Conservation (phyloP, 2,113 vertebrate genomes). For the Gobius niger region DNA sequence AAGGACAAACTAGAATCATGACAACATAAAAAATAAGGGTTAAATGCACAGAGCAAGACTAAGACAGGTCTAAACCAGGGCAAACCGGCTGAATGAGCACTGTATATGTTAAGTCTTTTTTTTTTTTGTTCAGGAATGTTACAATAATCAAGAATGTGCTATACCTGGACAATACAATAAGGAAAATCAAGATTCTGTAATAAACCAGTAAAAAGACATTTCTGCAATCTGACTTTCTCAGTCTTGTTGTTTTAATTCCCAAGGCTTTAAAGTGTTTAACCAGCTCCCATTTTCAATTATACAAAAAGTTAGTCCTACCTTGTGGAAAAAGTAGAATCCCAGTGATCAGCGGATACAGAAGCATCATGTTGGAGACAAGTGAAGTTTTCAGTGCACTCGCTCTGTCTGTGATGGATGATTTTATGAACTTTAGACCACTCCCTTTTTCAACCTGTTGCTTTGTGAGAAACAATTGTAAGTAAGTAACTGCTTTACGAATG, state of each 20-base stretch:
- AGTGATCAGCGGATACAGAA: slow-evolving; percentile 32
- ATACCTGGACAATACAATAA: no score
- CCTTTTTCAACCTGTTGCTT: neutral
- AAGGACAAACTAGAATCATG: no score
- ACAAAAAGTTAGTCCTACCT: slow-evolving; percentile 35
- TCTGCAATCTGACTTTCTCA: no score
- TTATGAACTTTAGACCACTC: neutral
- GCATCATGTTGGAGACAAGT: slow-evolving; percentile 51
- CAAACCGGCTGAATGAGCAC: no score
- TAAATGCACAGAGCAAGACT: neutral
- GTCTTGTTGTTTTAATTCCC: neutral
- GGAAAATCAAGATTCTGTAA: no score
- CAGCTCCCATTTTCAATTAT: no score
- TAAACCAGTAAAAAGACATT: no score
- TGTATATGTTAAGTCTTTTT: no score
- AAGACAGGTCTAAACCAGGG: neutral
- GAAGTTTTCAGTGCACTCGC: neutral
- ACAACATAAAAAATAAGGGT: neutral
- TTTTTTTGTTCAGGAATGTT: no score
- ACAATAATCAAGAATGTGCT: no score
- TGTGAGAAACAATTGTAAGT: no score
- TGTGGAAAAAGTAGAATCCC: slow-evolving; percentile 41
- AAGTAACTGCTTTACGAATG: no score
- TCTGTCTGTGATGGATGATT: neutral
- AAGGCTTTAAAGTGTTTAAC: neutral